These are phyloP conservation scores for Mormyrus lacerda DNA, from an alignment of 2,113 vertebrate species.

Conservation along the genomic window DNA sequence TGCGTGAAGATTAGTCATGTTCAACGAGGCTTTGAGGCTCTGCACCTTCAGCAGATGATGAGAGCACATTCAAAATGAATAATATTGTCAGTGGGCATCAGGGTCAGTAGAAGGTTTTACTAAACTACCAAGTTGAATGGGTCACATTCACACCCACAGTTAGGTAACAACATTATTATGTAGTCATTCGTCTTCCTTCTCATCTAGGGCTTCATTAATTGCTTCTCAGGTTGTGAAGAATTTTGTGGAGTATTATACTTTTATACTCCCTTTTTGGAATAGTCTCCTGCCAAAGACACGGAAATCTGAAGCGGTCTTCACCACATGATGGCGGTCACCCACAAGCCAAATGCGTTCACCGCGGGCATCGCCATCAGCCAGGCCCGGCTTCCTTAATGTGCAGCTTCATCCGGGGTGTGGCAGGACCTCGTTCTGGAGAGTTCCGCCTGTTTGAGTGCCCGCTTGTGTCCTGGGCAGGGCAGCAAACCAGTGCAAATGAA, in stretches of 20 bases:
- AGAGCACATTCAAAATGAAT: not conserved
- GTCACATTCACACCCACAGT: not conserved
- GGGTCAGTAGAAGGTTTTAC: not conserved
- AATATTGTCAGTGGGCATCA: not conserved
- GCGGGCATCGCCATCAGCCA: not conserved
- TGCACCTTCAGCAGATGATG: not conserved
- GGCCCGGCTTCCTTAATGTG: not conserved
- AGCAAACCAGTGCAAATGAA: not conserved
- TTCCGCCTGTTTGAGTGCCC: not conserved
- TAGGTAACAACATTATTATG: slow-evolving; percentile 1
- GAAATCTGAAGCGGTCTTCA: not conserved
- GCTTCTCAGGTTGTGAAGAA: not conserved
- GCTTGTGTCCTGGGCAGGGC: not conserved
- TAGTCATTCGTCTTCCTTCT: not conserved
- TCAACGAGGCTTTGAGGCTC: not conserved
- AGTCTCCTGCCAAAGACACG: not conserved
- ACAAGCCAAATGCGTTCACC: not conserved
- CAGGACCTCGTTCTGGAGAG: not conserved
- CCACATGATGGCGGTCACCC: not conserved
- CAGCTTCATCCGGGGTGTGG: not conserved
- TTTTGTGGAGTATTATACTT: not conserved
- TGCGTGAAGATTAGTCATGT: slow-evolving; percentile 5
- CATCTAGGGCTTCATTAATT: not conserved
- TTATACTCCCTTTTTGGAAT: not conserved
- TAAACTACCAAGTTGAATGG: not conserved